phyloP scores from a whole-genome alignment of 2,113 vertebrate species.

The Ptilorrhoa leucosticta region DNA sequence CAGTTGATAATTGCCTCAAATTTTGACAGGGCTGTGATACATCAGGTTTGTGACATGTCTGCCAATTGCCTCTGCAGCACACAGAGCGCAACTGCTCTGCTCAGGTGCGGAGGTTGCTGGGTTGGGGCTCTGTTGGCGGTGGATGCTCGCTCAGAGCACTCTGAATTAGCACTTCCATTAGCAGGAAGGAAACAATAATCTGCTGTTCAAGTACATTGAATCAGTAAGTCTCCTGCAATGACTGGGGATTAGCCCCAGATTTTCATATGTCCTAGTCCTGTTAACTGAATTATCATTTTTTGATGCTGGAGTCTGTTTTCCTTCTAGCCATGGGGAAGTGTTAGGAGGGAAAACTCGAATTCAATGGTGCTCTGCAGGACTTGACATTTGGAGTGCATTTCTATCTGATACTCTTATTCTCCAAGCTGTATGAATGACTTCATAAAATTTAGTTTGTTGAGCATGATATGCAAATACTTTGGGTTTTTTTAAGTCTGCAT shows the following conservation, averaged over 20 bases:
- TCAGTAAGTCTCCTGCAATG: not conserved
- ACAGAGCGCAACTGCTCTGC: not conserved
- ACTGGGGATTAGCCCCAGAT: not conserved
- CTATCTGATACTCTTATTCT: not conserved
- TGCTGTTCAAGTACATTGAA: not conserved
- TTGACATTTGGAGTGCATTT: not conserved
- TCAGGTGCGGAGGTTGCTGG: rapidly evolving
- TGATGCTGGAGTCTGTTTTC: not conserved
- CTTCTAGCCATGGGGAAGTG: not conserved
- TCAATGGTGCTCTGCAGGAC: not conserved
- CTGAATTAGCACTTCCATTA: not conserved
- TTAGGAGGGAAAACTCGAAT: not conserved
- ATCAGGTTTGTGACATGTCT: not conserved
- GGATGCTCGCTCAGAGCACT: not conserved
- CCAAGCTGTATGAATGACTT: not conserved
- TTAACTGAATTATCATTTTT: not conserved
- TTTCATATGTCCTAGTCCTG: not conserved
- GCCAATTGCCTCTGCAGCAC: not conserved
- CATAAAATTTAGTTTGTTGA: not conserved
- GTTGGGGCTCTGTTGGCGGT: not conserved
- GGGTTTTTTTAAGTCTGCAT: not conserved
- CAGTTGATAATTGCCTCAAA: not conserved
- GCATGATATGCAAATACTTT: not conserved
- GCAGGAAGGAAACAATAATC: not conserved
- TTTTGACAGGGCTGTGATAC: not conserved